These are phyloP conservation scores for Lepidurus apus DNA, from an alignment of 1,140 invertebrate genomes.

Conservation along the genomic window DNA sequence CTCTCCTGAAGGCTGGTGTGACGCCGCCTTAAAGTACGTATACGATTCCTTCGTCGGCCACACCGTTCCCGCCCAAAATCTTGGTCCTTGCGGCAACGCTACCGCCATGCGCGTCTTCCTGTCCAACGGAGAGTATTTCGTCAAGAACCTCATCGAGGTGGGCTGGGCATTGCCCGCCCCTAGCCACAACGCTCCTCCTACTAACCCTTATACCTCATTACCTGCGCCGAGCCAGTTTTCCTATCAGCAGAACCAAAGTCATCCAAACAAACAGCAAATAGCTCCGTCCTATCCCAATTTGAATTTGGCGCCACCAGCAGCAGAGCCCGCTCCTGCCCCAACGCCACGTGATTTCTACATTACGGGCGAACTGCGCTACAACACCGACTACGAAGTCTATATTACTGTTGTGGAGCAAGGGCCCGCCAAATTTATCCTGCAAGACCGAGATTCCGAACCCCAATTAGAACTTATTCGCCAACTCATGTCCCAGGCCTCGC, in stretches of 20 bases:
- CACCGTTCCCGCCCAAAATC: not conserved
- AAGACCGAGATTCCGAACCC: not conserved
- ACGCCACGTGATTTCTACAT: not conserved
- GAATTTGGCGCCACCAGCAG: not conserved
- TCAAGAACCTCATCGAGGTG: slow-evolving; percentile 15
- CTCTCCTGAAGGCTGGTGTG: not conserved
- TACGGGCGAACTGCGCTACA: not conserved
- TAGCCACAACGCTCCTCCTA: not conserved
- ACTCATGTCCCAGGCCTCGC: not conserved
- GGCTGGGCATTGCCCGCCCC: not conserved
- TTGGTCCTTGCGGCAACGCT: not conserved
- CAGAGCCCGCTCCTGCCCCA: not conserved
- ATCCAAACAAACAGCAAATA: not conserved
- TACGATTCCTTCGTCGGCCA: not conserved
- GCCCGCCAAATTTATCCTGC: slow-evolving; percentile 10
- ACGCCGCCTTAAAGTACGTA: slow-evolving; percentile 17
- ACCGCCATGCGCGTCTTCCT: slow-evolving; percentile 24
- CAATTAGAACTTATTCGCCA: not conserved
- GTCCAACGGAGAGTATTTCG: not conserved
- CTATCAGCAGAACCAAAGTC: not conserved
- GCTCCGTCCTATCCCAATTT: not conserved
- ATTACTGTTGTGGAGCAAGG: slow-evolving; percentile 15
- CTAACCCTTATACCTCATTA: not conserved
- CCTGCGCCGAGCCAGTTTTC: not conserved
- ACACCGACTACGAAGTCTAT: not conserved